Evolutionary conservation across 2,888 invertebrate genomes (phyloP).

Genomic region (Dicyrtoma fusca): DNA sequence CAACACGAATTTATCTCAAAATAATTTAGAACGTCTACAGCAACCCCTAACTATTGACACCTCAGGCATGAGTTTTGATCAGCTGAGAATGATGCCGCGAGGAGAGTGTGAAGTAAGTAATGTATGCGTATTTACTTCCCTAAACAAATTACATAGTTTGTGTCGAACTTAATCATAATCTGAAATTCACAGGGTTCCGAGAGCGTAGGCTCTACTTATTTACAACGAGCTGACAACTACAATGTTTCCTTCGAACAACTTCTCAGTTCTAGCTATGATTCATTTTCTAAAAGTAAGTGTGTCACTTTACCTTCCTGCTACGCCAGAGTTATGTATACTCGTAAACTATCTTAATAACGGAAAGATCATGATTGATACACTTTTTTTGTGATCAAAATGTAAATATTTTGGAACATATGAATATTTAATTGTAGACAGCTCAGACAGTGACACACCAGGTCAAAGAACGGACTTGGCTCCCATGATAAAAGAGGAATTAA

Average conservation of each 20-base stretch:
- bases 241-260: conserved; percentile 55
- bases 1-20: conserved; percentile 8
- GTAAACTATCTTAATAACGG: too few relatives aligned
- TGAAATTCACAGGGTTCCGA: conserved; percentile 51
- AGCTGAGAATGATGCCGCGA: conserved; percentile 53
- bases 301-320: neutral
- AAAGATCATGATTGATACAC: too few relatives aligned
- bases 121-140: too few relatives aligned
- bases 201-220: conserved; percentile 48
- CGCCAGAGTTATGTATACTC: too few relatives aligned
- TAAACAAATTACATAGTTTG: too few relatives aligned
- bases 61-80: conserved; percentile 44
- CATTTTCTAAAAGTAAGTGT: conserved; percentile 47
- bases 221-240: conserved; percentile 46
- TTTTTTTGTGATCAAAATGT: neutral
- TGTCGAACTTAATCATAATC: neutral
- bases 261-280: conserved; percentile 51
- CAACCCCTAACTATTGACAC: conserved; percentile 52
- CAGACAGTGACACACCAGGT: conserved; percentile 12
- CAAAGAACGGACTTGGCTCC: conserved; percentile 9
- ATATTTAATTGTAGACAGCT: conserved; percentile 20
- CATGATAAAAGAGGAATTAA: conserved; percentile 47
- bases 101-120: conserved; percentile 55
- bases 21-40: conserved; percentile 24
- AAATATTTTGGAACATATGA: too few relatives aligned